Evolutionary conservation across 2,113 vertebrate species (phyloP), one percentile per base, ranked within the genome.

Genomic region (Oenanthe melanoleuca): DNA sequence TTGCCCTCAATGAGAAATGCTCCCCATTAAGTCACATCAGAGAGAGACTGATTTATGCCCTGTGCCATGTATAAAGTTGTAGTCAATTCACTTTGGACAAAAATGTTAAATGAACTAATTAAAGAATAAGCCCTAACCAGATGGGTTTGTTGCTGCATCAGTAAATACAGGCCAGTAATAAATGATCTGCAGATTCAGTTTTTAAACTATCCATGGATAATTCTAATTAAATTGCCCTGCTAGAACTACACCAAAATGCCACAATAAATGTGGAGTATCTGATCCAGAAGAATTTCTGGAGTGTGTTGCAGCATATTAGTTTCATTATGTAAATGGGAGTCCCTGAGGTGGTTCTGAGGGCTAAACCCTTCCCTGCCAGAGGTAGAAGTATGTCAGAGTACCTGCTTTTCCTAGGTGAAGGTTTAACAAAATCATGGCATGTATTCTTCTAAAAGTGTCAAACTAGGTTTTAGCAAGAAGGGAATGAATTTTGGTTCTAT

Each of bases 51-150:
- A 95, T 90, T 91, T 88, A 93, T 92, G 85, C 11, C 71, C 56
- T 80, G 17, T 42, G 79, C 33, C 1, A 3, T 55, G 64, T 42
- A 65, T 73, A 59, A 82, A 91, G 86, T 63, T 5, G 18, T 88
- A 89, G 86, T 63, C 2, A 1, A 72, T 95, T 93, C 71, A 86
- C 67, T 96, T 93, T 67, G 80, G 85, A 91, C 79, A 88, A 94
- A 97, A 96, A 64, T 93, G 89, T 57, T 93, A 97, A 96, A 95
- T 89, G 88, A 86, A 89, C 91, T 97, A 96, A 97, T 97, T 97
- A 97, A 97, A 64, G 81, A 81, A 93, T 96, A 93, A 92, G 70
- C 72, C 83, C 88, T 89, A 86, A 95, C 61, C 92, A 97, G 89
- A 95, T 97, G 96, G 91, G 70, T 92, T 97, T 96, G 56, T 95